Percentiles rank a stretch among this genome's conserved stretches.
Conservation (phyloP, 2,888 invertebrate species). For the Idaea dimidiata region DNA sequence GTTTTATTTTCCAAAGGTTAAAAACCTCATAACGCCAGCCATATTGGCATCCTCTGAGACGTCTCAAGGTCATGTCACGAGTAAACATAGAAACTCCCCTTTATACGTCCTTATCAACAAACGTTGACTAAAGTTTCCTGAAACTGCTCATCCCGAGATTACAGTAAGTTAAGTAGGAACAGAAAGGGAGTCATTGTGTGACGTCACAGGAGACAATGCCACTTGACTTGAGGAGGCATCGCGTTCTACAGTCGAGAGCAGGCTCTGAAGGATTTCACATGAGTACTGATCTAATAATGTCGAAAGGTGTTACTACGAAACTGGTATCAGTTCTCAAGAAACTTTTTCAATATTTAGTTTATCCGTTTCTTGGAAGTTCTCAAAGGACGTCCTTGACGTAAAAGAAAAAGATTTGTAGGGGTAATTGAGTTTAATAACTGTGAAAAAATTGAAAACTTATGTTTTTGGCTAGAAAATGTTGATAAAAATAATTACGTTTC, state of each 20-base stretch:
- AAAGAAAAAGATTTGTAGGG: too few relatives aligned
- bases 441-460: too few relatives aligned
- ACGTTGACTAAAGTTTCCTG: neutral
- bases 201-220: neutral
- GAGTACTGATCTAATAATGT: neutral
- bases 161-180: neutral
- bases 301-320: neutral
- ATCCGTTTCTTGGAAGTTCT: too few relatives aligned
- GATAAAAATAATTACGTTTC: too few relatives aligned
- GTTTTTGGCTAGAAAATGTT: too few relatives aligned
- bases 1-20: too few relatives aligned
- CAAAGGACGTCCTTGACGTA: too few relatives aligned
- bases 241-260: neutral
- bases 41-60: neutral
- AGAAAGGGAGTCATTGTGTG: neutral
- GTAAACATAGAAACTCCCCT: neutral
- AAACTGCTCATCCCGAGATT: neutral
- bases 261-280: neutral
- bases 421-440: too few relatives aligned
- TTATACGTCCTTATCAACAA: neutral
- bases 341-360: too few relatives aligned
- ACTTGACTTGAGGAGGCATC: neutral
- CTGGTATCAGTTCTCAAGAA: neutral
- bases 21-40: too few relatives aligned
- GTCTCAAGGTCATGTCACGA: neutral